Base-by-base conservation (phyloP, 1,140 invertebrate genomes). In the Pogonognathellus flavescens region DNA sequence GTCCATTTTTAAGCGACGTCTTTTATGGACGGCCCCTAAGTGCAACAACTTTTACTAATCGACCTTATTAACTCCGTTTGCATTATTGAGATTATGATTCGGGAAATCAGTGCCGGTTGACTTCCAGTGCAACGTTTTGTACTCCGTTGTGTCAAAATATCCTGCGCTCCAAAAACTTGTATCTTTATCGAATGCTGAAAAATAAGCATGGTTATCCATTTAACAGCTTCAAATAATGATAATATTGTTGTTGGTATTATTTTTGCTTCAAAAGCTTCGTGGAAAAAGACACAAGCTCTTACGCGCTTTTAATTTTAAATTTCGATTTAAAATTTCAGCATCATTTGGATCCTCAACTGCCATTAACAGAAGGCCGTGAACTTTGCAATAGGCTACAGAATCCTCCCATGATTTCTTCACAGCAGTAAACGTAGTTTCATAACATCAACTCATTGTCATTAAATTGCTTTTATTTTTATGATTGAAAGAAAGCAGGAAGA, bases 371-470 rank as follows among this genome's bases (percentile, higher is more conserved):
- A 60, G 57, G 0, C 59, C 18, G 11, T 60, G 59, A 11, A 0
- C 0, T 18, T 60, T 60, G 11, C 59, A 60, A 20, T 60, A 60
- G n/a, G 18, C 22, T 10, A 22, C 2, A 18, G 59, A 16, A 60
- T 60, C 59, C 9, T 60, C 59, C 59, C 59, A 60, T 10, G 59
- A 60, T 60, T 60, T 60, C 59, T 60, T 60, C 31, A 41, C 6
- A 3, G 31, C n/a, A 41, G 31, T 41, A 41, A 41, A 41, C 2
- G 31, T 41, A 41, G 31, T 3, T 6, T 3, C 31, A 41, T 41
- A 41, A 6, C 31, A 41, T 3, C 31, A 41, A 41, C 31, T 3
- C 6, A 3, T 41, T 41, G 6, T 41, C 31, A 41, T 41, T 41
- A 3, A 41, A 41, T 3, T 41, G 31, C 31, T 1, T 41, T n/a